phyloP scores from a whole-genome alignment of 1,140 invertebrate species.

The Hyles euphorbiae region DNA sequence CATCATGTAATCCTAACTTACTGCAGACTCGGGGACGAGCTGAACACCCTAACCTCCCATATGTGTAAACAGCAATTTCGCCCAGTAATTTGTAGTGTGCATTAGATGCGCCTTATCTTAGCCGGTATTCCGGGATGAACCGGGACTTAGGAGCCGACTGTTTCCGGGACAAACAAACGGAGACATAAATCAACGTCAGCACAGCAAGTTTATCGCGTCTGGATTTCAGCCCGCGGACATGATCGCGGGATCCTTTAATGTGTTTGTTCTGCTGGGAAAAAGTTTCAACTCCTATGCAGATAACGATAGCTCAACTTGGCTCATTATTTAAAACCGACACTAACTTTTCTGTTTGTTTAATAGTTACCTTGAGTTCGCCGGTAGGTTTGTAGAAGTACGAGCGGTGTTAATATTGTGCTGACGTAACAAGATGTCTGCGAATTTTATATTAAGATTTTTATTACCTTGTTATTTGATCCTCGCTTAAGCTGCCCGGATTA shows the following conservation, averaged over 20 bases:
- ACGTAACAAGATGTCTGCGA: no score
- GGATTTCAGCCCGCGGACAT: conserved; percentile 45
- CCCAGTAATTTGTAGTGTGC: conserved; percentile 53
- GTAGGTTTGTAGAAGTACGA: no score
- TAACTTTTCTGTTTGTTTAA: no score
- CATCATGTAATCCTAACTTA: no score
- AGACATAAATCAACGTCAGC: conserved; percentile 63
- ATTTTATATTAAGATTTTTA: no score
- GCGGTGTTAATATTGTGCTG: no score
- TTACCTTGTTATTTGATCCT: no score
- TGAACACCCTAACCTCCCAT: conserved; percentile 18
- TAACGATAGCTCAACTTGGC: conserved; percentile 15
- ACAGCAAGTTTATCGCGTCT: conserved; percentile 54
- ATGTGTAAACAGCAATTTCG: conserved; percentile 40
- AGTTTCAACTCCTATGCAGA: conserved; percentile 22
- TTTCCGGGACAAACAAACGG: conserved; percentile 57
- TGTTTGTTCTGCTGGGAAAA: conserved; percentile 48
- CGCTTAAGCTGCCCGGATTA: no score
- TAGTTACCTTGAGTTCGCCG: no score
- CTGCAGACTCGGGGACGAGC: no score
- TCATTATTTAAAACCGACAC: conserved; percentile 16
- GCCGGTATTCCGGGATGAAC: conserved; percentile 40
- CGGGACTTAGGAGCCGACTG: conserved; percentile 36
- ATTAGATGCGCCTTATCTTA: conserved; percentile 53
- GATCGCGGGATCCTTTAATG: conserved; percentile 45